Conservation (phyloP, 2,113 vertebrate genomes). For the Rana temporaria region DNA sequence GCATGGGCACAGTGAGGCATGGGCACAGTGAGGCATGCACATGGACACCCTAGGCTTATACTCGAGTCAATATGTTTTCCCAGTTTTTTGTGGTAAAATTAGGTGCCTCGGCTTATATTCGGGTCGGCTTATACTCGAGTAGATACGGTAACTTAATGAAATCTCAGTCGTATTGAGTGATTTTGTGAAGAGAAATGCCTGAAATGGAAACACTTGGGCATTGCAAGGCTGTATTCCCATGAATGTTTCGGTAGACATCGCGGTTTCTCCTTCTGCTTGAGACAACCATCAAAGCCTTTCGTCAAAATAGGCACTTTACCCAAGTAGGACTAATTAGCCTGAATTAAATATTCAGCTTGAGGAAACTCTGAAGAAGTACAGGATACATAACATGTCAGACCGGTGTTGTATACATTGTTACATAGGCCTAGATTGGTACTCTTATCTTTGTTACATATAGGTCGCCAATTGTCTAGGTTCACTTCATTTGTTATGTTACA, state of each 20-base stretch:
- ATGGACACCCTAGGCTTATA: too few relatives aligned
- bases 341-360: conserved; percentile 11
- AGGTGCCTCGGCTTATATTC: too few relatives aligned
- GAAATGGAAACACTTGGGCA: too few relatives aligned
- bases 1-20: too few relatives aligned
- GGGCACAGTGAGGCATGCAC: too few relatives aligned
- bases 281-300: neutral
- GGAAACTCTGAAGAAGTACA: neutral
- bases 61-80: too few relatives aligned
- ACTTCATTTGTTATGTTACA: conserved; percentile 50
- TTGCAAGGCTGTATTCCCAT: too few relatives aligned
- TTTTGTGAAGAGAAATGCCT: too few relatives aligned
- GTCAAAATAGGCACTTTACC: neutral
- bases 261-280: neutral
- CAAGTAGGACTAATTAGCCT: neutral
- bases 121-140: too few relatives aligned
- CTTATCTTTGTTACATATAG: conserved; percentile 16
- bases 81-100: too few relatives aligned
- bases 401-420: conserved; percentile 17
- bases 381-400: conserved; percentile 20
- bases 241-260: conserved; percentile 4
- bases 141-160: too few relatives aligned
- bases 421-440: conserved; percentile 4
- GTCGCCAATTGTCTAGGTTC: conserved; percentile 57
- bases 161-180: too few relatives aligned